Conservation (phyloP, 2,888 invertebrate genomes). For the Geophilus truncorum region DNA sequence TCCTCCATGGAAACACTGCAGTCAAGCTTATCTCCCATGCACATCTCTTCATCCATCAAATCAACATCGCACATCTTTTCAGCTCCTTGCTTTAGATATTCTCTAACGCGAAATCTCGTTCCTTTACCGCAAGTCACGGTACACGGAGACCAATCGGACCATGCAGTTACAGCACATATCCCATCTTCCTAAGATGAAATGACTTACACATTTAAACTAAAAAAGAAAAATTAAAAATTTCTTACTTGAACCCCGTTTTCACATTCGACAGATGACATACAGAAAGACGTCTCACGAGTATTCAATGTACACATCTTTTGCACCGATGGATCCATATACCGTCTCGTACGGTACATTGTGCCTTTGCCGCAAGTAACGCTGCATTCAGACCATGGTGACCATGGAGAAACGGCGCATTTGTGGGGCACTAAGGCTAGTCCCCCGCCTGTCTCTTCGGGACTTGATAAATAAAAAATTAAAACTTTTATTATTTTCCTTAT, state of each 20-base stretch:
- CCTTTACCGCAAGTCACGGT: conserved; percentile 73
- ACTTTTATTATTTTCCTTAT: neutral
- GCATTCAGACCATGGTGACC: conserved; percentile 54
- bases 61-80: conserved; percentile 69
- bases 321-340: conserved; percentile 54
- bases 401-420: conserved; percentile 50
- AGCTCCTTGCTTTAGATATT: conserved; percentile 67
- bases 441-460: conserved; percentile 23
- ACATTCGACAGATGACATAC: conserved; percentile 45
- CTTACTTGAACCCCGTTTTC: conserved; percentile 35
- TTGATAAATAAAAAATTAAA: neutral
- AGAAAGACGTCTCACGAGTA: conserved; percentile 43
- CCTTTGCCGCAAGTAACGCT: conserved; percentile 52
- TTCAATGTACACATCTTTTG: conserved; percentile 42
- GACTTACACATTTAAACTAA: too few relatives aligned
- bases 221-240: too few relatives aligned
- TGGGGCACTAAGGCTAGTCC: conserved; percentile 33
- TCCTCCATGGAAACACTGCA: conserved; percentile 54
- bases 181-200: neutral
- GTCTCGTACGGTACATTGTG: conserved; percentile 61
- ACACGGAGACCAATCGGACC: conserved; percentile 80
- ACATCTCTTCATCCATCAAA: conserved; percentile 73
- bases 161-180: conserved; percentile 63
- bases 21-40: conserved; percentile 56
- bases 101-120: conserved; percentile 62